phyloP scores from a whole-genome alignment of 2,888 invertebrate genomes.

The Syritta pipiens region DNA sequence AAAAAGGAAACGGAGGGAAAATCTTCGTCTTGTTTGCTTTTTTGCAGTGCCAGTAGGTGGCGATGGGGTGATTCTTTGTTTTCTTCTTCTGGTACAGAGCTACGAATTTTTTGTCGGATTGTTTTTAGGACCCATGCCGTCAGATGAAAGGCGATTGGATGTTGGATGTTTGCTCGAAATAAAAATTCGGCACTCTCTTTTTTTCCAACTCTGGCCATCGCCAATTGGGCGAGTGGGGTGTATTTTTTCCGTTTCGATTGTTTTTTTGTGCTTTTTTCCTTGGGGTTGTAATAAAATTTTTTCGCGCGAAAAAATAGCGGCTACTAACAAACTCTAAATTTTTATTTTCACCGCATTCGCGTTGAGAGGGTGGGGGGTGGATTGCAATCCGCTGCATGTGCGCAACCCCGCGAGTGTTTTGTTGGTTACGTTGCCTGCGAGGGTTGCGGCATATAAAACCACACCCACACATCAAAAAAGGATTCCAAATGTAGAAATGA shows the following conservation, averaged over 20 bases:
- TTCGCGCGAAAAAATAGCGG: constrained; percentile 44
- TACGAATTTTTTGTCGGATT: constrained; percentile 54
- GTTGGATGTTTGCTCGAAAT: constrained; percentile 18
- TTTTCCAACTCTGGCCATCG: too few relatives aligned
- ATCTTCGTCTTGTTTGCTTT: constrained; percentile 41
- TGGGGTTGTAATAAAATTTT: constrained; percentile 27
- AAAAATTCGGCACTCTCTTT: too few relatives aligned
- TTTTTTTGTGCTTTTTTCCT: constrained; percentile 4
- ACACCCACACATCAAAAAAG: constrained; percentile 66
- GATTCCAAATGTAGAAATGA: constrained; percentile 64
- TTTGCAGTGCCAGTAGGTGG: constrained; percentile 30
- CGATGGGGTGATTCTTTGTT: constrained; percentile 66
- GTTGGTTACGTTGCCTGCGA: constrained; percentile 51
- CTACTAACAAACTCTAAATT: constrained; percentile 61
- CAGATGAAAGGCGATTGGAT: constrained; percentile 64
- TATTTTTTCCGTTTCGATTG: too few relatives aligned
- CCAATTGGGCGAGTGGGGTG: constrained; percentile 1
- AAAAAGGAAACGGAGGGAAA: too few relatives aligned
- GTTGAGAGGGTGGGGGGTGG: too few relatives aligned
- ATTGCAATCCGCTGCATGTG: constrained; percentile 59
- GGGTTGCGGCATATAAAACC: constrained; percentile 66
- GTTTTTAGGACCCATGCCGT: constrained; percentile 65
- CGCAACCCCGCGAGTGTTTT: constrained; percentile 61
- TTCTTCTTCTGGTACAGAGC: constrained; percentile 62
- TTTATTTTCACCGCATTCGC: too few relatives aligned